Evolutionary conservation across 2,797 vertebrate genomes (phyloP), one percentile per base, ranked within the genome.

Genomic region (Phalloptychus januarius): DNA sequence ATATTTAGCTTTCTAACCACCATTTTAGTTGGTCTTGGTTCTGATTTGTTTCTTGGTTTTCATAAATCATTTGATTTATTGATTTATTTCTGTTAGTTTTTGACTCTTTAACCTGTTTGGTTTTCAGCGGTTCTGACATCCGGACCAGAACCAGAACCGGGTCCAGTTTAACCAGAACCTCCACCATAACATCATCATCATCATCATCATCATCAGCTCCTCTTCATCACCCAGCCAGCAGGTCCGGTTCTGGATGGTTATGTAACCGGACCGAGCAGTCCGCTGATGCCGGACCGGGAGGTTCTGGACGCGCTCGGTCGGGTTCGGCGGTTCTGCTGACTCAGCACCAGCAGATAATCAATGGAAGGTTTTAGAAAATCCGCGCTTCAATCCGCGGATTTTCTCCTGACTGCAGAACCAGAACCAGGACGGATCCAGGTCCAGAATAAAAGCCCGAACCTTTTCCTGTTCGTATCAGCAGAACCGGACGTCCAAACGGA

Each of bases 241-340:
- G 90, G 89, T 91, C 87, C 90, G 92, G 76, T 82, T 91, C 81
- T 78, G 87, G 89, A 90, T 79, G 85, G 85, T 89, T n/a, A 50
- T 8, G 48, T 50, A 50, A 50, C 46, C 18, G 46, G 46, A 48
- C 46, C 46, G 15, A 20, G 18, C 13, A 15, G 45, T 46, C 45
- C 13, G 45, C 4, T 36, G 20, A 58, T 38, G 56, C 70, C 76
- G 7, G 2, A 72, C 82, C 74, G 78, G 74, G 73, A 83, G 63
- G 28, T 54, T 25, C 52, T 25, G 52, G 23, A 54, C 25, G 1
- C 16, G 48, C 48, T 23, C 48, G 48, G 48, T 23, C 48, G 52
- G 52, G 52, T 54, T 54, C 52, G 52, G 48, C 7, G 23, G 52
- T n/a, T n/a, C 52, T 12, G 52, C 52, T 54, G 52, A 54, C 52